Conservation (phyloP, 2,888 invertebrate species). For the Tenthredo distinguenda region DNA sequence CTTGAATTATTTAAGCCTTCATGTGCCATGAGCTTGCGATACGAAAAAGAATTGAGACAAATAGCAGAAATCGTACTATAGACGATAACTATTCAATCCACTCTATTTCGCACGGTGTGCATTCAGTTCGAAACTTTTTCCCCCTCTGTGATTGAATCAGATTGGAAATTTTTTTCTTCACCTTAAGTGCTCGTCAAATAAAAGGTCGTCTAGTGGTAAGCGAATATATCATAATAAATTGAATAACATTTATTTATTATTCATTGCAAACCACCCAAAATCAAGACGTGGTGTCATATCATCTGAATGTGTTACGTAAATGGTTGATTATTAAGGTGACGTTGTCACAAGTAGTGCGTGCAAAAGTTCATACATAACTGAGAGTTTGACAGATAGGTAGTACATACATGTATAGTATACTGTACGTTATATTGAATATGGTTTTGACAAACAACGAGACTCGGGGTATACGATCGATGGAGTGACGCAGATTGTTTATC, state of each 20-base stretch:
- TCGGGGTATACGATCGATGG: not conserved
- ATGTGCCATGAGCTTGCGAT: not conserved
- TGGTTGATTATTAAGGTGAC: not conserved
- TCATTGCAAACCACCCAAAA: not conserved
- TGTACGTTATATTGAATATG: not conserved
- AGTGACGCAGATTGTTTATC: conserved; percentile 48
- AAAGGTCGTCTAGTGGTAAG: not conserved
- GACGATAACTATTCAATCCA: not conserved
- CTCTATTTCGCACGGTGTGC: not conserved
- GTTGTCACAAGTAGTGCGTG: not conserved
- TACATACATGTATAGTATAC: not conserved
- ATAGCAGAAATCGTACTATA: not conserved
- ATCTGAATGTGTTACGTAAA: not conserved
- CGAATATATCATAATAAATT: not conserved
- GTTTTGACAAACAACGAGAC: not conserved
- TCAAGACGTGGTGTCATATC: not conserved
- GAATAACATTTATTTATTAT: not conserved
- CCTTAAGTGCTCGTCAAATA: not conserved
- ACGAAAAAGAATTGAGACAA: not conserved
- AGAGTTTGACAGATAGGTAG: not conserved
- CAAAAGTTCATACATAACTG: not conserved
- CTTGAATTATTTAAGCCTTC: not conserved
- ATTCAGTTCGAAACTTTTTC: not conserved
- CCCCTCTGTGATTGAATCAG: not conserved
- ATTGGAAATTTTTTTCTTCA: not conserved